Evolutionary conservation across 1,140 invertebrate species (phyloP).

Genomic region (Eciton burchellii): DNA sequence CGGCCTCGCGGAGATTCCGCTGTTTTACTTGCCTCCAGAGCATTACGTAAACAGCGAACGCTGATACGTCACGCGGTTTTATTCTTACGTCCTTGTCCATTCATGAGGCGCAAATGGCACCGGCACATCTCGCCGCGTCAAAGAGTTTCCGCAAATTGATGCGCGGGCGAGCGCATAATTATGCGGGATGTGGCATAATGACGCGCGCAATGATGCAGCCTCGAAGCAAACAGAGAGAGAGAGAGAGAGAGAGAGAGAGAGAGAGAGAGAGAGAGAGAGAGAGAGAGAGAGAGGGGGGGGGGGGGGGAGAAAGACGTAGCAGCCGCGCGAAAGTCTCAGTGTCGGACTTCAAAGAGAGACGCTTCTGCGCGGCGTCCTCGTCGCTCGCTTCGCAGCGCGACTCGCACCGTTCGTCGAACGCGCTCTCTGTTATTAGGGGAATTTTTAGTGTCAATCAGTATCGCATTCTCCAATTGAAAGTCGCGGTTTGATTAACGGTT

Average conservation of each 20-base stretch:
- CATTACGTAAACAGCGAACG: slow-evolving; percentile 61
- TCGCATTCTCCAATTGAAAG: neutral
- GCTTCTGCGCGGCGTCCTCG: no score
- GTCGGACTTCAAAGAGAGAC: no score
- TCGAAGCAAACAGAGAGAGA: no score
- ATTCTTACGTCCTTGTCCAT: slow-evolving; percentile 71
- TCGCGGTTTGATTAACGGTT: neutral
- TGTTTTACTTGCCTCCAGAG: slow-evolving; percentile 67
- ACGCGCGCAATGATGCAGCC: slow-evolving; percentile 21
- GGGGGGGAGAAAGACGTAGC: no score
- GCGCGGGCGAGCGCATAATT: slow-evolving; percentile 26
- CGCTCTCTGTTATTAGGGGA: no score
- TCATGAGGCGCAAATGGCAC: slow-evolving; percentile 44
- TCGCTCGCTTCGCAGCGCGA: no score
- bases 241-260: no score
- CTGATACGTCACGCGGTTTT: slow-evolving; percentile 69
- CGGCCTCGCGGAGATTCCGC: neutral
- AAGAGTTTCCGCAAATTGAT: slow-evolving; percentile 63
- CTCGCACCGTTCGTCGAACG: no score
- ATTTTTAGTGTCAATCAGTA: no score
- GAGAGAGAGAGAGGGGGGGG: no score
- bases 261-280: no score
- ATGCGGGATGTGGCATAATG: slow-evolving; percentile 42
- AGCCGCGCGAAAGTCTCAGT: no score
- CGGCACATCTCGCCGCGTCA: slow-evolving; percentile 43